Evolutionary conservation across 37 sponge, comb jelly and placozoan genomes (phyloP).

Genomic region (Ephydatia muelleri): DNA sequence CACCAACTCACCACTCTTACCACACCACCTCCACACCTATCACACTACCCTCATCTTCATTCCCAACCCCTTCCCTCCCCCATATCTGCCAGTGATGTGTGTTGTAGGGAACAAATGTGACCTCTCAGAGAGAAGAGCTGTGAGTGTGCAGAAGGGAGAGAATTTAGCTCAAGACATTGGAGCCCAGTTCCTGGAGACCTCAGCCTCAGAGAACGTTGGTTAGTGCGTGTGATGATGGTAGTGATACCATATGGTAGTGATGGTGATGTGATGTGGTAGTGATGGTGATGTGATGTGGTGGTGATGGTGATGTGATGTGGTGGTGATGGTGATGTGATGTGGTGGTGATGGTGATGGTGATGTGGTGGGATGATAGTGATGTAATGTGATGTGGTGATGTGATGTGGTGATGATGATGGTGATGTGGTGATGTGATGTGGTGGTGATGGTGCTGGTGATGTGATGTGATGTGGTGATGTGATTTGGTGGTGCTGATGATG

Average conservation of each 20-base stretch:
- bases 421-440: too few species aligned
- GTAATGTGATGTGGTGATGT: too few species aligned
- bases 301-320: too few species aligned
- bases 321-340: too few species aligned
- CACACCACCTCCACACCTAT: conserved; percentile 1
- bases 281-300: too few species aligned
- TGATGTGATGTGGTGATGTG: not conserved
- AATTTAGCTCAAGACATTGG: conserved; percentile 51
- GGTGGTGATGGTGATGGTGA: too few species aligned
- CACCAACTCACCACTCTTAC: not conserved
- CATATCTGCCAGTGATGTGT: conserved; percentile 35
- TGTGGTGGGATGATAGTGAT: too few species aligned
- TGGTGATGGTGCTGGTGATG: not conserved
- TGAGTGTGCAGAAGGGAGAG: conserved; percentile 39
- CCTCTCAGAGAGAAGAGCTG: conserved; percentile 39
- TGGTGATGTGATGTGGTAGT: not conserved
- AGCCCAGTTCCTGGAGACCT: conserved; percentile 66
- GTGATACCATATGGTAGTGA: not conserved
- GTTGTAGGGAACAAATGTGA: conserved; percentile 71
- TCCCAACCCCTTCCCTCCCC: not conserved
- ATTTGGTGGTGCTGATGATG: too few species aligned
- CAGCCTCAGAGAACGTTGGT: conserved; percentile 60
- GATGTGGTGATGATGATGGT: too few species aligned
- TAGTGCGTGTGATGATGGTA: not conserved
- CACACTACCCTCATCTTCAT: not conserved